Evolutionary conservation across 2,888 invertebrate species (phyloP), one percentile per base, ranked within the genome.

Genomic region (Biston stratarius): DNA sequence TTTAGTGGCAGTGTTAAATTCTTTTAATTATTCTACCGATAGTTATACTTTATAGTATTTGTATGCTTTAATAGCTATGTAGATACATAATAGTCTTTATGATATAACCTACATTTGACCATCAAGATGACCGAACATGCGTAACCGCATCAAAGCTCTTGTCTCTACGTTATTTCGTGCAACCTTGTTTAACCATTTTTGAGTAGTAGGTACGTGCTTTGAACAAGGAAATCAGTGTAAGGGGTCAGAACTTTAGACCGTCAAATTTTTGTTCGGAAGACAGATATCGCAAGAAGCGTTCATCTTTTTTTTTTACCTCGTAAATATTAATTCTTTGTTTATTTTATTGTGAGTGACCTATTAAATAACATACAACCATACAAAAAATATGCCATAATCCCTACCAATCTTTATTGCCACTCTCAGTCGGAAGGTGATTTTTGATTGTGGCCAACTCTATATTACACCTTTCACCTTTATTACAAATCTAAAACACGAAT

Each of bases 91-190:
- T n/a, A n/a, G n/a, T n/a, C n/a, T n/a, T n/a, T n/a, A n/a, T n/a
- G n/a, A n/a, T n/a, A n/a, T n/a, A n/a, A n/a, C n/a, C n/a, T n/a
- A n/a, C n/a, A n/a, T n/a, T 24, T 44, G 12, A 52, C 72, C 70
- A 70, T 69, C 65, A 61, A 45, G 64, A 67, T 69, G 68, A 67
- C 66, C 64, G 64, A 59, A 62, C 53, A 53, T 36, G 49, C 44
- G 58, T 61, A 44, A 40, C 47, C 66, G 33, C 52, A 59, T 67
- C 48, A 9, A 45, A 34, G 42, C 44, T 51, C 60, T 52, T 52
- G 7, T 40, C 24, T 15, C 38, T 34, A 15, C 42, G 38, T 59
- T 49, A 64, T 34, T 36, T 56, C 36, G 51, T 61, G 51, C 34
- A 58, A 56, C 67, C 67, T 71, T 65, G 63, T 53, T 64, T 51